Percentiles rank a stretch among this genome's conserved stretches.
These are phyloP conservation scores for Aporrectodea caliginosa DNA, from an alignment of 1,140 invertebrate species.

Conservation along the genomic window DNA sequence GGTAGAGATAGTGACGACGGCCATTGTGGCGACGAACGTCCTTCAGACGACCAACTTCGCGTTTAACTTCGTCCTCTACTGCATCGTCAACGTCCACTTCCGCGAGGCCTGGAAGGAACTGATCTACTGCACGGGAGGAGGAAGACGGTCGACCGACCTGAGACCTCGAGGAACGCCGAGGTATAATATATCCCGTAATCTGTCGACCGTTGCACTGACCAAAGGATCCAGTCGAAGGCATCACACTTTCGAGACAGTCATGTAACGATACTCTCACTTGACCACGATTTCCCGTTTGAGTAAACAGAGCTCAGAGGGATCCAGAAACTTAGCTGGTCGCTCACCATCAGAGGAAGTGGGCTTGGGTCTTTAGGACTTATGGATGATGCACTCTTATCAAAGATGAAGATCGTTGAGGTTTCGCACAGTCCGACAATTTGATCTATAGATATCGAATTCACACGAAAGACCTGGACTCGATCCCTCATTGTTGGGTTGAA, in stretches of 20 bases:
- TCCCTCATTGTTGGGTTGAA: no score
- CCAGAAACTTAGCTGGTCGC: no score
- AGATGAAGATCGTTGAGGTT: no score
- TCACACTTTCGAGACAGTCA: background rate
- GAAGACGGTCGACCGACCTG: background rate
- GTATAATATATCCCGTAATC: background rate
- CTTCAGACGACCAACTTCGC: conserved; percentile 29
- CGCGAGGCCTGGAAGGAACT: conserved; percentile 6
- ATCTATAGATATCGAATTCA: no score
- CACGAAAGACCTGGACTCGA: no score
- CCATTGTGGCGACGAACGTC: conserved; percentile 16
- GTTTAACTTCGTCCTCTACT: conserved; percentile 28
- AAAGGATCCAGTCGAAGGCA: background rate
- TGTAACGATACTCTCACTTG: no score
- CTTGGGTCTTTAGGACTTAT: no score
- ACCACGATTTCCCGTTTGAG: no score
- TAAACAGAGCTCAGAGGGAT: no score
- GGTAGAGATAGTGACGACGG: background rate
- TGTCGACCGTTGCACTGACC: background rate
- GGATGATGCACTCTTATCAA: no score
- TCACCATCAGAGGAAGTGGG: no score
- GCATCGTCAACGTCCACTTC: conserved; percentile 25
- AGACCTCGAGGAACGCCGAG: background rate
- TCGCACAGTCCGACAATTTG: no score
- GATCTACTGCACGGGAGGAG: background rate